phyloP scores from a whole-genome alignment of 2,888 invertebrate species.

The Enoplolaimus lenunculus region DNA sequence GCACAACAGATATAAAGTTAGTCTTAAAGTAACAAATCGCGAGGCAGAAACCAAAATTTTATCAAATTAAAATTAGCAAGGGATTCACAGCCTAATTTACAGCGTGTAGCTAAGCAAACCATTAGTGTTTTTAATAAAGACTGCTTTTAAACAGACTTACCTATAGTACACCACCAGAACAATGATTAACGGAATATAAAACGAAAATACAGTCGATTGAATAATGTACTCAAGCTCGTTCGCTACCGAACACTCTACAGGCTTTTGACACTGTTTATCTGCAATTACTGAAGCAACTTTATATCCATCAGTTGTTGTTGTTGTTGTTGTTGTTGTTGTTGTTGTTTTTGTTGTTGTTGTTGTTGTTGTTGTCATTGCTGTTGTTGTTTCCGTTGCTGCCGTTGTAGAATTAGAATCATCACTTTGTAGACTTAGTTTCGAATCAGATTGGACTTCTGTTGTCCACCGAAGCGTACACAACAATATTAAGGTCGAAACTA shows the following conservation, averaged over 20 bases:
- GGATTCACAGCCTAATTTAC: no score
- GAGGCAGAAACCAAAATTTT: no score
- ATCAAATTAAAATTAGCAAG: no score
- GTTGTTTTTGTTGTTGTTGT: background rate
- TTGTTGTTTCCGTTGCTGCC: background rate
- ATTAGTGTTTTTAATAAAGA: no score
- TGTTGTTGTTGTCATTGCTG: background rate
- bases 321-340: background rate
- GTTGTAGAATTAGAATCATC: background rate
- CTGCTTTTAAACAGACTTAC: no score
- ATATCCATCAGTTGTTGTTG: background rate
- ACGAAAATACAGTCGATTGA: constrained; percentile 22
- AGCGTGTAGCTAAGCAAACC: no score
- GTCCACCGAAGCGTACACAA: constrained; percentile 17
- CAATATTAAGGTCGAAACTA: constrained; percentile 16
- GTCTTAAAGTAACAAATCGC: no score
- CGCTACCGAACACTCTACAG: constrained; percentile 21
- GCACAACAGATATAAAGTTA: no score
- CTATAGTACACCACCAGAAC: constrained; percentile 21
- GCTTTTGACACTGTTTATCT: no score
- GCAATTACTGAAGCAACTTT: background rate
- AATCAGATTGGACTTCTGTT: no score
- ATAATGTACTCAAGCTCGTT: constrained; percentile 21
- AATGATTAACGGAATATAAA: constrained; percentile 22
- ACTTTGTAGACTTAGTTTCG: background rate